These are phyloP conservation scores for Glyptemys insculpta DNA, from an alignment of 2,797 vertebrate species.

Conservation along the genomic window DNA sequence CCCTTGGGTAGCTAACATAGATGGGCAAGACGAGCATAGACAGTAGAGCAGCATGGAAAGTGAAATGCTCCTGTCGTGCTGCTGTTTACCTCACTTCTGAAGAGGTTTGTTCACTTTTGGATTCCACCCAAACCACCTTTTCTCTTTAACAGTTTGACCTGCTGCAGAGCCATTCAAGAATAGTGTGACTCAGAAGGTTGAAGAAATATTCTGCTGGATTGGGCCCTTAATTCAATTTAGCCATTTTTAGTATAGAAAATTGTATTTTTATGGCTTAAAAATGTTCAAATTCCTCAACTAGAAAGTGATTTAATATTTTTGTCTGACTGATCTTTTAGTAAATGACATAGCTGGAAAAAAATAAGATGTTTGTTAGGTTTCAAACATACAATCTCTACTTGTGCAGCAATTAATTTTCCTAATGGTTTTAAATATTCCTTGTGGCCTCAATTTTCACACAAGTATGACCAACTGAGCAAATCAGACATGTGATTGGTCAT, in stretches of 20 bases:
- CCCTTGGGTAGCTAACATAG: background rate
- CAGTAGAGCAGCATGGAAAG: background rate
- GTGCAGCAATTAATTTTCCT: conserved; percentile 21
- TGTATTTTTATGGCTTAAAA: conserved; percentile 69
- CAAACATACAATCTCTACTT: conserved; percentile 28
- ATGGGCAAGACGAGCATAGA: background rate
- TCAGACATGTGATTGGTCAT: background rate
- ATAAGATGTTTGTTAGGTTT: conserved; percentile 33
- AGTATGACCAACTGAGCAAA: accelerated
- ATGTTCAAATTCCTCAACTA: conserved; percentile 60
- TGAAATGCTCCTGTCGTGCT: conserved; percentile 56
- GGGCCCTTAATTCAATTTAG: conserved; percentile 52
- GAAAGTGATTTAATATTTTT: conserved; percentile 52
- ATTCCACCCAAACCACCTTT: background rate
- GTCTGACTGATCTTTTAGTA: conserved; percentile 2
- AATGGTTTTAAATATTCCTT: conserved; percentile 20
- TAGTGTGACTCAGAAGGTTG: conserved; percentile 33
- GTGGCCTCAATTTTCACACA: conserved; percentile 20
- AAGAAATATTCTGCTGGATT: conserved; percentile 40
- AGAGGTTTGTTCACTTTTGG: background rate
- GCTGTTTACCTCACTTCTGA: background rate
- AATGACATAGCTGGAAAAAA: conserved; percentile 52
- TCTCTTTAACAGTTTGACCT: conserved; percentile 47
- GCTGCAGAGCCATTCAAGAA: conserved; percentile 56
- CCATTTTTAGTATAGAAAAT: conserved; percentile 42